A percentile compares a stretch with the other conserved stretches of the same genome.
Evolutionary conservation across 2,113 vertebrate species (phyloP).

Genomic region (Tetraodon nigroviridis): DNA sequence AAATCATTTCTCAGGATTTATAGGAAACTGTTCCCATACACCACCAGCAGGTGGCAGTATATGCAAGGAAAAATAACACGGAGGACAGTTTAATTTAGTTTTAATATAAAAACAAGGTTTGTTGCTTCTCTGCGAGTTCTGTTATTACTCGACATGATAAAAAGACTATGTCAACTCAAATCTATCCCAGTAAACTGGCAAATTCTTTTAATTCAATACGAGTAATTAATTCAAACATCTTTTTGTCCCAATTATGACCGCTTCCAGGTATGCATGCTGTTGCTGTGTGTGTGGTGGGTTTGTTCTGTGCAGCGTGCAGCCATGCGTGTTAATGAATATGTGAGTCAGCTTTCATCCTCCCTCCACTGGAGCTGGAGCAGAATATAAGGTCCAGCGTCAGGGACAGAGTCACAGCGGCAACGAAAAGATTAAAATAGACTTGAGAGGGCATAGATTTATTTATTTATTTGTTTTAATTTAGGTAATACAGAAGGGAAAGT

Average conservation of each 20-base stretch:
- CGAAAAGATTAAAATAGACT: slow-evolving; percentile 26
- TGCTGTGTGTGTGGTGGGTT: not conserved
- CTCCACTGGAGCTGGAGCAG: slow-evolving; percentile 51
- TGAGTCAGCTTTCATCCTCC: slow-evolving; percentile 68
- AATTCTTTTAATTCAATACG: not conserved
- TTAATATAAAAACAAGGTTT: too few species aligned
- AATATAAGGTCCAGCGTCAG: slow-evolving; percentile 50
- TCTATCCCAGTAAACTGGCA: too few species aligned
- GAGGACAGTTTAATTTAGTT: not conserved
- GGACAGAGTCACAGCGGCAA: slow-evolving; percentile 41
- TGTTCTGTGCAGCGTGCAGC: slow-evolving; percentile 62
- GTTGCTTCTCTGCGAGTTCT: slow-evolving; percentile 3
- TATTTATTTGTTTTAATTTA: too few species aligned
- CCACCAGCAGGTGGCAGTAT: slow-evolving; percentile 51
- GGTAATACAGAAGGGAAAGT: slow-evolving; percentile 30
- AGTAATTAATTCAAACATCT: not conserved
- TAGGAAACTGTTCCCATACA: not conserved
- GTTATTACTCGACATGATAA: slow-evolving; percentile 2
- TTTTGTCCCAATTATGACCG: not conserved
- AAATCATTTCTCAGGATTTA: not conserved
- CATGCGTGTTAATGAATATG: slow-evolving; percentile 62
- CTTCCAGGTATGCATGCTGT: slow-evolving; percentile 11
- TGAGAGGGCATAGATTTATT: slow-evolving; percentile 4
- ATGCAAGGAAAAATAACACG: not conserved
- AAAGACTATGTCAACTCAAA: too few species aligned